phyloP scores from a whole-genome alignment of 2,888 invertebrate genomes.

The Linnaemya vulpina region DNA sequence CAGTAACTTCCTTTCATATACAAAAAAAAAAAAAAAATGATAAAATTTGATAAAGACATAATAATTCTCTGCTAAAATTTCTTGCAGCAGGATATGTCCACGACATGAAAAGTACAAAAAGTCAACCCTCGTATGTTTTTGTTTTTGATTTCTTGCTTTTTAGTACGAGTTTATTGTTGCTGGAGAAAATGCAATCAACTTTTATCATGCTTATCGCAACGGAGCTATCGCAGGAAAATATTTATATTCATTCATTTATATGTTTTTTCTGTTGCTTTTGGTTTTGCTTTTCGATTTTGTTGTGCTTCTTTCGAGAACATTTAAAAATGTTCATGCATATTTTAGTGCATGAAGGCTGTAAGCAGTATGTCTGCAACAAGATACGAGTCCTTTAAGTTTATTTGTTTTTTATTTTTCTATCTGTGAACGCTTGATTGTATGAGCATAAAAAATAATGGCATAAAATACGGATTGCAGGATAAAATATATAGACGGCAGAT shows the following conservation, averaged over 20 bases:
- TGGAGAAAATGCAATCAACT: slow-evolving; percentile 70
- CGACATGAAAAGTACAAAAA: too few relatives aligned
- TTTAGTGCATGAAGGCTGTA: slow-evolving; percentile 65
- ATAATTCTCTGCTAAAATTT: too few relatives aligned
- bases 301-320: slow-evolving; percentile 48
- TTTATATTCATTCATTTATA: slow-evolving; percentile 52
- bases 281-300: not conserved
- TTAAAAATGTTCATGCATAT: slow-evolving; percentile 66
- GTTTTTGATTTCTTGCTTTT: slow-evolving; percentile 24
- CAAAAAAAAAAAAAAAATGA: too few relatives aligned
- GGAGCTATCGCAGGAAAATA: slow-evolving; percentile 70
- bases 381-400: slow-evolving; percentile 47
- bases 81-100: too few relatives aligned
- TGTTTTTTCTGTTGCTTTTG: not conserved
- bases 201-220: slow-evolving; percentile 68
- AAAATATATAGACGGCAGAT: slow-evolving; percentile 30
- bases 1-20: too few relatives aligned
- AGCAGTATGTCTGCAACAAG: slow-evolving; percentile 63
- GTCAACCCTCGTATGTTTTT: slow-evolving; percentile 22
- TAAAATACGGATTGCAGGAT: slow-evolving; percentile 45
- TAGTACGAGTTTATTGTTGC: slow-evolving; percentile 39
- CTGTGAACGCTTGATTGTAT: slow-evolving; percentile 15
- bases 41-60: too few relatives aligned
- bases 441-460: slow-evolving; percentile 28
- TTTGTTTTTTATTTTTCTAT: slow-evolving; percentile 13